phyloP scores from a whole-genome alignment of 1,140 invertebrate genomes.

The Ylistrum balloti region DNA sequence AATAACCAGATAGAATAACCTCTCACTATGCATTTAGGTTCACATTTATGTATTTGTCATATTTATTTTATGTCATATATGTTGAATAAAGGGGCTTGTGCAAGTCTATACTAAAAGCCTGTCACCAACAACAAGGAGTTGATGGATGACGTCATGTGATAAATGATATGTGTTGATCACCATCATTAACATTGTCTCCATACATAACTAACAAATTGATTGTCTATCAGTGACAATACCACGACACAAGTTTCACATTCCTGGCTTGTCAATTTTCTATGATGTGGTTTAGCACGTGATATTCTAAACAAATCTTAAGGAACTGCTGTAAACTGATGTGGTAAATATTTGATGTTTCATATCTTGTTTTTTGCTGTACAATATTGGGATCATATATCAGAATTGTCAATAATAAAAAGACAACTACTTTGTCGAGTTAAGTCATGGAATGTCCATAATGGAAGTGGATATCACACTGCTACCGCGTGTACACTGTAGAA shows the following conservation, averaged over 20 bases:
- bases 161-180: background rate
- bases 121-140: background rate
- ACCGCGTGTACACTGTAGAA: no score
- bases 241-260: background rate
- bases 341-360: background rate
- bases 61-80: background rate
- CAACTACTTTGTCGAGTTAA: no score
- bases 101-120: background rate
- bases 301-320: background rate
- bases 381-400: background rate
- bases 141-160: background rate
- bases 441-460: no score
- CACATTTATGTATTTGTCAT: background rate
- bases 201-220: slow-evolving; percentile 3
- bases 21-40: no score
- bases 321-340: background rate
- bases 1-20: no score
- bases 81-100: background rate
- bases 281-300: background rate
- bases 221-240: background rate
- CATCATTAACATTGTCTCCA: background rate
- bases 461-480: no score
- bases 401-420: background rate
- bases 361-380: background rate
- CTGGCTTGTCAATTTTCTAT: background rate